These are phyloP conservation scores for Ceratina australensis DNA, from an alignment of 1,140 invertebrate genomes.

Conservation along the genomic window DNA sequence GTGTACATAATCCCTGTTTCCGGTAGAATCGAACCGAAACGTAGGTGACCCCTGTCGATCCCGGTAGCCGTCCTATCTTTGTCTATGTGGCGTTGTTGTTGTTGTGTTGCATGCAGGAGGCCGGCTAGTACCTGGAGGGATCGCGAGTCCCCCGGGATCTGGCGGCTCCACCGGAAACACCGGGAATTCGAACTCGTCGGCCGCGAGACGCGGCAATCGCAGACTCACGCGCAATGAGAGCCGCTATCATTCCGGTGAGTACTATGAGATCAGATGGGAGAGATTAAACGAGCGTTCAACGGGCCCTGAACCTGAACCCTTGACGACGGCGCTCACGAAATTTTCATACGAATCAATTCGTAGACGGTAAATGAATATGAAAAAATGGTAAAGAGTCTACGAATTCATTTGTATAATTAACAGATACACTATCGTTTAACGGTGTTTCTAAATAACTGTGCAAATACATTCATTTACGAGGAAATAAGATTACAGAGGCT, in stretches of 20 bases:
- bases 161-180: conserved; percentile 78
- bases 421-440: neutral
- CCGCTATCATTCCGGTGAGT: conserved; percentile 96
- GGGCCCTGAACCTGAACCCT: conserved; percentile 41
- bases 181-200: conserved; percentile 78
- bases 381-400: no score
- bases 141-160: conserved; percentile 77
- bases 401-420: no score
- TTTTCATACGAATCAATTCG: no score
- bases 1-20: neutral
- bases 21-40: conserved; percentile 14
- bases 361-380: no score
- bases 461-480: no score
- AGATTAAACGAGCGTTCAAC: conserved; percentile 29
- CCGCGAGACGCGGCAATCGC: conserved; percentile 89
- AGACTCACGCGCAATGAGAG: conserved; percentile 96
- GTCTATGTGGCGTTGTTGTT: conserved; percentile 75
- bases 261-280: conserved; percentile 44
- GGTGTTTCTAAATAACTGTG: no score
- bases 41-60: conserved; percentile 8
- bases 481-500: no score
- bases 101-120: conserved; percentile 79
- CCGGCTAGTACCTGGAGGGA: conserved; percentile 75
- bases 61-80: conserved; percentile 60
- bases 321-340: conserved; percentile 18